Percentiles rank a stretch among this genome's conserved stretches.
phyloP scores from a whole-genome alignment of 2,113 vertebrate species.

The Emberiza fucata region DNA sequence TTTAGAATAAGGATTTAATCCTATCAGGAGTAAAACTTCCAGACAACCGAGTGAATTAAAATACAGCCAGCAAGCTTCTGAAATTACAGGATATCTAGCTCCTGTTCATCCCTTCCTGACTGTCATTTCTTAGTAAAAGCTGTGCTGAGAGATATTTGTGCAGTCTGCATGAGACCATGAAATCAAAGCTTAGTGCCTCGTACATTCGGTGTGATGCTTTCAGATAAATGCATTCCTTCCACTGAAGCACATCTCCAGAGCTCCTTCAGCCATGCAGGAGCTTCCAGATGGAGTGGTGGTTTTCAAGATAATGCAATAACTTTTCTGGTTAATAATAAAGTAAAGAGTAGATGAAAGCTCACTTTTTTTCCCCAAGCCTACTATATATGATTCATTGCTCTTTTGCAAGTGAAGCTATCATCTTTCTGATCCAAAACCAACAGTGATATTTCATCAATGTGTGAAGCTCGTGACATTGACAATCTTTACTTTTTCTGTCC shows the following conservation, averaged over 20 bases:
- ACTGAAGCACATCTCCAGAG: slow-evolving; percentile 23
- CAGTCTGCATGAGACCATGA: slow-evolving; percentile 47
- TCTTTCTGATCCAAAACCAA: slow-evolving; percentile 2
- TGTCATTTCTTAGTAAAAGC: slow-evolving; percentile 23
- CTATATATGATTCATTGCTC: not conserved
- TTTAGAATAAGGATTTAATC: slow-evolving; percentile 16
- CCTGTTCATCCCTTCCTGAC: not conserved
- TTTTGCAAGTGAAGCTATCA: slow-evolving; percentile 3
- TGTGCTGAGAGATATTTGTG: slow-evolving; percentile 44
- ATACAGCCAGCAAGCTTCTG: not conserved
- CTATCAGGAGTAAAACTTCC: not conserved
- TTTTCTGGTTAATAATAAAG: slow-evolving; percentile 48
- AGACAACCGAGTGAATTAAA: not conserved
- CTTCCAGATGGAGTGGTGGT: slow-evolving; percentile 39
- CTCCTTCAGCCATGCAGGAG: slow-evolving; percentile 24
- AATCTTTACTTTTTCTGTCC: not conserved
- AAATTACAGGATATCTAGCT: slow-evolving; percentile 5
- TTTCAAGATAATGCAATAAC: slow-evolving; percentile 55
- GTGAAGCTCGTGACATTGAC: not conserved
- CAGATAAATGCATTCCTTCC: slow-evolving; percentile 41
- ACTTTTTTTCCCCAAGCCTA: not conserved
- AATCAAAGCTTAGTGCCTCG: slow-evolving; percentile 42
- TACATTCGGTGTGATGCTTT: slow-evolving; percentile 10
- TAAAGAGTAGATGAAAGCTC: slow-evolving; percentile 13
- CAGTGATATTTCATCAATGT: not conserved